Conservation (phyloP, 1,140 invertebrate species). For the Drosophila varians region DNA sequence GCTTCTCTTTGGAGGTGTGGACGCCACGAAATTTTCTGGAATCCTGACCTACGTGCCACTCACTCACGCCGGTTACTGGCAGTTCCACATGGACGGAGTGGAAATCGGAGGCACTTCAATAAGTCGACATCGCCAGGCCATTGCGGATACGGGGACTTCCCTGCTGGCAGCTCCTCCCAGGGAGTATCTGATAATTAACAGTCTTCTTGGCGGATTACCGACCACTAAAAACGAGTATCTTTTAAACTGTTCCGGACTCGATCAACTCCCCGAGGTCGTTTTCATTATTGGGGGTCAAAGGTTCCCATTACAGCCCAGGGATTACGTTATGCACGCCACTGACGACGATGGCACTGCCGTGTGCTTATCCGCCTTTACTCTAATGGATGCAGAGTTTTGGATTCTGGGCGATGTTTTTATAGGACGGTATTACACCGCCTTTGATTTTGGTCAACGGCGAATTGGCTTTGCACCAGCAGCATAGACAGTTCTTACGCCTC, state of each 20-base stretch:
- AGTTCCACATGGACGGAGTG: constrained; percentile 44
- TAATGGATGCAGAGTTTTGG: constrained; percentile 41
- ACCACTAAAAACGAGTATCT: constrained; percentile 35
- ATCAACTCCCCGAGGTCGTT: constrained; percentile 33
- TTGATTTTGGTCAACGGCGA: constrained; percentile 87
- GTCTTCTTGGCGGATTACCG: constrained; percentile 42
- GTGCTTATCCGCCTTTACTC: constrained; percentile 41
- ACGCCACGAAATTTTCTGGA: constrained; percentile 28
- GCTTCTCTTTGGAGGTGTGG: constrained; percentile 48
- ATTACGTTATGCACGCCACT: constrained; percentile 32
- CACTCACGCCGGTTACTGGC: constrained; percentile 55
- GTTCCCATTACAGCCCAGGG: constrained; percentile 34
- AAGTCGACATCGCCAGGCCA: constrained; percentile 85
- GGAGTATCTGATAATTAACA: constrained; percentile 79
- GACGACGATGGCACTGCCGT: constrained; percentile 28
- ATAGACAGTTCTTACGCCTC: background rate
- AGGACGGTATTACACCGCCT: constrained; percentile 88
- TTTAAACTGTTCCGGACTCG: constrained; percentile 24
- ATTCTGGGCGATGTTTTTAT: constrained; percentile 86
- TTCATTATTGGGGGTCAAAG: constrained; percentile 43
- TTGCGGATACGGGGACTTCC: constrained; percentile 91
- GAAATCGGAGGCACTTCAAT: constrained; percentile 41
- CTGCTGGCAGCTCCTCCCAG: constrained; percentile 89
- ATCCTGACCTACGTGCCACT: constrained; percentile 53
- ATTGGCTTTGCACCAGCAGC: constrained; percentile 85